Base-by-base conservation (phyloP, 2,113 vertebrate species). In the Stegastes partitus region DNA sequence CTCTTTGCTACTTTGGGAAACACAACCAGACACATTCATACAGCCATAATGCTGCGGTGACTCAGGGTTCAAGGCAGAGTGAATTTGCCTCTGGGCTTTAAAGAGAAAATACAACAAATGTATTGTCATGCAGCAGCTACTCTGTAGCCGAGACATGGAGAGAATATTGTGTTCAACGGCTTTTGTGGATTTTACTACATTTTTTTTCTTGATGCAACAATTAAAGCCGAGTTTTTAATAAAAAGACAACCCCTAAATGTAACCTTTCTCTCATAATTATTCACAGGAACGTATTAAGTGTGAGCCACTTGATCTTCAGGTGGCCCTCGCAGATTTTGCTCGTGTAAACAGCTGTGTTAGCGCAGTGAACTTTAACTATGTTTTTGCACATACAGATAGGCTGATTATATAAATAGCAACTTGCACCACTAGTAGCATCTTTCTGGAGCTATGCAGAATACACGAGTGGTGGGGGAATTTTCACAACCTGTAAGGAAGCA, bases 21-120 rank as follows among this genome's bases (percentile, higher is more conserved):
- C 61, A 63, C 70, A 89, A 81, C 79, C 79, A 84, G 67, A 82
- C 83, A 77, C 78, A 51, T 87, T 82, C 77, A 88, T 82, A 26
- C 47, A 42, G 58, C 57, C 68, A 16, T 28, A 67, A 64, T 86
- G 71, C 58, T 47, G 44, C 14, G 8, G 76, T 88, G 78, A 85
- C 82, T 49, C 74, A 18, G 42, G 74, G 87, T 77, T 90, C 69
- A 83, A 69, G 70, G 72, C 66, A 54, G 73, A 16, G 49, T 61
- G 65, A 67, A 10, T 34, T 53, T 47, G 54, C 57, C 81, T 66
- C 66, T 22, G 77, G 73, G 68, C 74, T 79, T 79, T 80, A 75
- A 77, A 74, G 66, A 84, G 80, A 47, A 83, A 85, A 69, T 71
- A 64, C 28, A 73, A 31, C 23, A 12, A 57, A 42, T 34, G 67